Conservation (phyloP, 2,888 invertebrate species). For the Morpho helenor region DNA sequence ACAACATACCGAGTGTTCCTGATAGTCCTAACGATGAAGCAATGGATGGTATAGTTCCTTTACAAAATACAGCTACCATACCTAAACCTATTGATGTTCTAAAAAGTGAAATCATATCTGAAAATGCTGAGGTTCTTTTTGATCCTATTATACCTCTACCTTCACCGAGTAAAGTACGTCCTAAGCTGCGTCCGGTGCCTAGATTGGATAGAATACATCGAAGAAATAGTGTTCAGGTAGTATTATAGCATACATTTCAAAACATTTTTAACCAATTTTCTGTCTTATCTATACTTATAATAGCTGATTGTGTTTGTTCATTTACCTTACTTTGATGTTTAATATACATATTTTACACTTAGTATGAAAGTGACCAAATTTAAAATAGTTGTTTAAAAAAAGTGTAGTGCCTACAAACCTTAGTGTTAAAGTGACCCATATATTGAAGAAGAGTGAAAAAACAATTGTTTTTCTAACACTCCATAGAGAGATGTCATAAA, state of each 20-base stretch:
- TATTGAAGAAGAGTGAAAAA: too few species aligned
- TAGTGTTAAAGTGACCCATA: too few species aligned
- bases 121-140: conserved; percentile 66
- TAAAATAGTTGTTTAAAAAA: too few species aligned
- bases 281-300: neutral
- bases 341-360: too few species aligned
- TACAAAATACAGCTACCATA: conserved; percentile 42
- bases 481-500: too few species aligned
- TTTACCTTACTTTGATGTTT: too few species aligned
- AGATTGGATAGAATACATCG: conserved; percentile 78
- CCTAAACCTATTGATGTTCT: conserved; percentile 58
- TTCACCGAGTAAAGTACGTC: conserved; percentile 81
- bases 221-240: conserved; percentile 81
- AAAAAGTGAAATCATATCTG: conserved; percentile 68
- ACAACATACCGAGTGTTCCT: conserved; percentile 53
- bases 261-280: too few species aligned
- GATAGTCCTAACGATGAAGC: conserved; percentile 41
- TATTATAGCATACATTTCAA: neutral
- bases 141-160: conserved; percentile 75
- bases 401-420: too few species aligned
- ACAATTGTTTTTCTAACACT: too few species aligned
- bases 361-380: too few species aligned
- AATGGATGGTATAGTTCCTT: conserved; percentile 67
- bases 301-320: too few species aligned
- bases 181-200: conserved; percentile 84